Conservation (phyloP, 2,113 vertebrate genomes). For the Pteruthius melanotis region DNA sequence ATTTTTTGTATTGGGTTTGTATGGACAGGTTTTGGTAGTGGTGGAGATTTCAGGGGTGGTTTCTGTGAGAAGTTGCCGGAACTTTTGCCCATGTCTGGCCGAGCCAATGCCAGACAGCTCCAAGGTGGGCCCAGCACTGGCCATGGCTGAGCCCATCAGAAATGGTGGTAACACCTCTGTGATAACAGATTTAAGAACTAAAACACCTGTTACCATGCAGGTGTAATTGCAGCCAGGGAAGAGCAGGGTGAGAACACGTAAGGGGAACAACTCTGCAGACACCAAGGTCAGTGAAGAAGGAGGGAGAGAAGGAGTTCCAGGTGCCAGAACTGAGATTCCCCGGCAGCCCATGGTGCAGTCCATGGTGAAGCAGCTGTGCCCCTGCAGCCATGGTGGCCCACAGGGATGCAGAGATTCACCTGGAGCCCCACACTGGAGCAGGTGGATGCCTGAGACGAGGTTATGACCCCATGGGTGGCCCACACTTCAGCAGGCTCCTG, state of each 20-base stretch:
- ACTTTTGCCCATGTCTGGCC: neutral
- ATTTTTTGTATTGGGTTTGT: neutral
- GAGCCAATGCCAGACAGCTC: neutral
- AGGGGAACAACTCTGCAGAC: neutral
- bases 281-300: neutral
- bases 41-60: neutral
- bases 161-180: neutral
- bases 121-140: neutral
- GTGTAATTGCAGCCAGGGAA: neutral
- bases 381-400: neutral
- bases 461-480: neutral
- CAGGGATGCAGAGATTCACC: neutral
- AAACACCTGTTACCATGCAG: neutral
- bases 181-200: neutral
- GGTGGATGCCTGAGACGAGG: neutral
- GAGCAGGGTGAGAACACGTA: accelerated
- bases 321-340: neutral
- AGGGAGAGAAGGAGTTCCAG: neutral
- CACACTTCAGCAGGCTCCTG: neutral
- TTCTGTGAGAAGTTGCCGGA: neutral
- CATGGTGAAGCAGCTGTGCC: neutral
- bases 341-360: neutral
- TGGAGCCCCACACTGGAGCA: neutral
- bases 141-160: neutral
- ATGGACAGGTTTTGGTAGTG: neutral